Percentiles rank a stretch among this genome's conserved stretches.
Conservation (phyloP, 2,797 vertebrate species). For the Squalus acanthias region DNA sequence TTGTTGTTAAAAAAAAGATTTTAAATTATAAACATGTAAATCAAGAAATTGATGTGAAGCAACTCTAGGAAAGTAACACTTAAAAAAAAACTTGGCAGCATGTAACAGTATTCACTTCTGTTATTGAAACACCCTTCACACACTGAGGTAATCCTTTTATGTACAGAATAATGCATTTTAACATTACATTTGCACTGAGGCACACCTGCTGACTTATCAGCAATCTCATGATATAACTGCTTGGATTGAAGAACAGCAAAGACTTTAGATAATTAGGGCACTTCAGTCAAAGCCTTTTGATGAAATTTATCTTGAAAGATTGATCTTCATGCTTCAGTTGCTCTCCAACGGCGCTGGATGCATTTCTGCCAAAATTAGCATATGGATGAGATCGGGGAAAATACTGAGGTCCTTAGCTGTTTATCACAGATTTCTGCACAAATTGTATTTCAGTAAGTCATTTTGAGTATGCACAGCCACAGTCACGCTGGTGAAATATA, state of each 20-base stretch:
- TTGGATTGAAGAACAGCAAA: conserved; percentile 40
- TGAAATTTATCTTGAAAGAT: conserved; percentile 67
- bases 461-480: not conserved
- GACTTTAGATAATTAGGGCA: conserved; percentile 58
- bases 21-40: not conserved
- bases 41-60: conserved; percentile 15
- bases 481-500: not conserved
- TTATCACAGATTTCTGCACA: not conserved
- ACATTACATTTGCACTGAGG: conserved; percentile 39
- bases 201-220: conserved; percentile 49
- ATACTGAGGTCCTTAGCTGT: not conserved
- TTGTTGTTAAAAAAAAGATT: not conserved
- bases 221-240: conserved; percentile 44
- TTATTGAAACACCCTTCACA: conserved; percentile 41
- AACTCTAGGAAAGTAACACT: not conserved
- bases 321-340: conserved; percentile 74
- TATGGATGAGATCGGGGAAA: conserved; percentile 45
- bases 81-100: conserved; percentile 15
- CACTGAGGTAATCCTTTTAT: conserved; percentile 37
- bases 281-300: conserved; percentile 66
- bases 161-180: conserved; percentile 43
- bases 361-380: conserved; percentile 70
- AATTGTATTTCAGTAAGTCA: not conserved
- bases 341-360: conserved; percentile 62
- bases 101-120: conserved; percentile 1